phyloP scores from a whole-genome alignment of 2,797 vertebrate genomes.

The Urocyon cinereoargenteus region DNA sequence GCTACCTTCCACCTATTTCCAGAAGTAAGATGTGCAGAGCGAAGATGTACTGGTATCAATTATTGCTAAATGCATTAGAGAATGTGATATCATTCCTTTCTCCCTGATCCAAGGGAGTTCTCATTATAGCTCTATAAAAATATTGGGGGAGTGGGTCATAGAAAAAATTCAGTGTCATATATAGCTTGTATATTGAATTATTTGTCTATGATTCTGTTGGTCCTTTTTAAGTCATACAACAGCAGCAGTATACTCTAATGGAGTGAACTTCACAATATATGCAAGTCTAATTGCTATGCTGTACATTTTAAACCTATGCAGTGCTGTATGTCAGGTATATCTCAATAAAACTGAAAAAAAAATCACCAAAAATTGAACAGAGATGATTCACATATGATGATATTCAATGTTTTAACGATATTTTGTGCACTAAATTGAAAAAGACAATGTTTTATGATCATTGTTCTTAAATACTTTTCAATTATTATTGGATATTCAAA shows the following conservation, averaged over 20 bases:
- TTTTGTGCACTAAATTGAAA: not conserved
- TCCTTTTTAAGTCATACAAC: not conserved
- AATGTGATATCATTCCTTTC: conserved; percentile 18
- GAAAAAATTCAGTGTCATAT: not conserved
- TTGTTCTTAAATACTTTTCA: not conserved
- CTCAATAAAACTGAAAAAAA: not conserved
- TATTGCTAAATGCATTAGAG: conserved; percentile 14
- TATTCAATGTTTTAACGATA: not conserved
- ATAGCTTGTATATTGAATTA: not conserved
- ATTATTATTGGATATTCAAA: not conserved
- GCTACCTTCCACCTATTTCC: conserved; percentile 23
- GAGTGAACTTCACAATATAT: not conserved
- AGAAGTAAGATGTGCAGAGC: not conserved
- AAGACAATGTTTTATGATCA: not conserved
- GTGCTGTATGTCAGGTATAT: not conserved
- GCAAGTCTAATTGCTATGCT: not conserved
- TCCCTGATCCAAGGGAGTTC: not conserved
- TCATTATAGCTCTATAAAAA: not conserved
- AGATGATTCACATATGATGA: too few species aligned
- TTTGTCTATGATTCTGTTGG: not conserved
- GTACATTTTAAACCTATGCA: not conserved
- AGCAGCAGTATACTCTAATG: not conserved
- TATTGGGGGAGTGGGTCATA: too few species aligned
- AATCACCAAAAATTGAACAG: not conserved
- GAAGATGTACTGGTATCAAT: not conserved